A percentile compares a stretch with the other conserved stretches of the same genome.
Evolutionary conservation across 2,888 invertebrate genomes (phyloP).

Genomic region (Apodemia mormo): DNA sequence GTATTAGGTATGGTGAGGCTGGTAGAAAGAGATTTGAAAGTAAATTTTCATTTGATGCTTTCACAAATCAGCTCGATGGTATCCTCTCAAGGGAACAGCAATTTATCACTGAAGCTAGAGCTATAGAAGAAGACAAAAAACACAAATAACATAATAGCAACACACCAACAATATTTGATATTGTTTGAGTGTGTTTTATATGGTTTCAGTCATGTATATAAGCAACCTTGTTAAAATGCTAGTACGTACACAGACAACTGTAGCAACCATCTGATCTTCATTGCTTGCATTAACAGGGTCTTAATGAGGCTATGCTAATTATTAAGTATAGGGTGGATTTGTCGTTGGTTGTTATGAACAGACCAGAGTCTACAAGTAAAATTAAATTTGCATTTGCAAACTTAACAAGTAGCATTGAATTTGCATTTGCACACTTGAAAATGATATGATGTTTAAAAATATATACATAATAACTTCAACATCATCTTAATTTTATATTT

Average conservation of each 20-base stretch:
- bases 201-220: background rate
- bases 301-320: background rate
- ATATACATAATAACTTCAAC: too few species aligned
- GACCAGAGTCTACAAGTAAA: too few species aligned
- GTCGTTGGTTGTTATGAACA: too few species aligned
- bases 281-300: too few species aligned
- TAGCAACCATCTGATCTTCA: too few species aligned
- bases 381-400: too few species aligned
- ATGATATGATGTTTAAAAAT: too few species aligned
- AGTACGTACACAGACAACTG: too few species aligned
- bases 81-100: slow-evolving; percentile 72
- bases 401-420: too few species aligned
- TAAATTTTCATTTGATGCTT: slow-evolving; percentile 92
- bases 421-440: too few species aligned
- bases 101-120: slow-evolving; percentile 64
- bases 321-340: background rate
- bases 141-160: slow-evolving; percentile 65
- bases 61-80: slow-evolving; percentile 85
- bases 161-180: slow-evolving; percentile 74
- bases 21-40: slow-evolving; percentile 89
- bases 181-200: slow-evolving; percentile 66
- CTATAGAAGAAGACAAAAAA: slow-evolving; percentile 68
- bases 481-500: too few species aligned
- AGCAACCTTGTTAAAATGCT: too few species aligned
- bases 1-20: slow-evolving; percentile 86